phyloP scores from a whole-genome alignment of 2,113 vertebrate genomes.

The Lucifuga dentata region DNA sequence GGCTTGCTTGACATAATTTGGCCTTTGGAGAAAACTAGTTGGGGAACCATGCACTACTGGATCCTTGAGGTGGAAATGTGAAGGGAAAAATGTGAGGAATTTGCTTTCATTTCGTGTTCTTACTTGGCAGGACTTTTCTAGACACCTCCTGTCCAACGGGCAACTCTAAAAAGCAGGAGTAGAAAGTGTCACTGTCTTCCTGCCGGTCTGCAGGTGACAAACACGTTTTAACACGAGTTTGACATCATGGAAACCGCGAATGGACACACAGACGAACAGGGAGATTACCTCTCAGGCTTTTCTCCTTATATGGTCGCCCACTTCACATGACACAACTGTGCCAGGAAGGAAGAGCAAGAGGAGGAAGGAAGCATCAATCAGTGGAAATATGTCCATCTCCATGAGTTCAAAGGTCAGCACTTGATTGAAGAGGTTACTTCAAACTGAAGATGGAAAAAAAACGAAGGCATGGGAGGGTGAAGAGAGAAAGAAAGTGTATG shows the following conservation, averaged over 20 bases:
- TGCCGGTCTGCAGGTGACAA: conserved; percentile 2
- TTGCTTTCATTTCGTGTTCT: conserved; percentile 63
- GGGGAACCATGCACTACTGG: conserved; percentile 7
- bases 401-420: conserved; percentile 52
- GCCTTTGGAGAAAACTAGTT: too few relatives aligned
- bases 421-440: conserved; percentile 38
- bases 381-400: conserved; percentile 15
- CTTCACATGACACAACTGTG: conserved; percentile 32
- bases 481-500: conserved; percentile 15
- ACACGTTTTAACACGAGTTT: conserved; percentile 4
- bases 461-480: conserved; percentile 7
- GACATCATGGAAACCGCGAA: conserved; percentile 11
- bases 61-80: conserved; percentile 26
- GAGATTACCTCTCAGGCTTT: background rate
- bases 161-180: conserved; percentile 4
- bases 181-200: conserved; percentile 12
- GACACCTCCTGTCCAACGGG: conserved; percentile 19
- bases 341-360: conserved; percentile 27
- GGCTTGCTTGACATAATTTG: too few relatives aligned
- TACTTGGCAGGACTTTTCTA: conserved; percentile 52
- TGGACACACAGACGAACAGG: conserved; percentile 5
- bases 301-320: conserved; percentile 32
- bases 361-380: conserved; percentile 35
- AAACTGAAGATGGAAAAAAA: conserved; percentile 38
- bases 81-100: conserved; percentile 68